Evolutionary conservation across 1,140 invertebrate genomes (phyloP).

Genomic region (Heterodera schachtii): DNA sequence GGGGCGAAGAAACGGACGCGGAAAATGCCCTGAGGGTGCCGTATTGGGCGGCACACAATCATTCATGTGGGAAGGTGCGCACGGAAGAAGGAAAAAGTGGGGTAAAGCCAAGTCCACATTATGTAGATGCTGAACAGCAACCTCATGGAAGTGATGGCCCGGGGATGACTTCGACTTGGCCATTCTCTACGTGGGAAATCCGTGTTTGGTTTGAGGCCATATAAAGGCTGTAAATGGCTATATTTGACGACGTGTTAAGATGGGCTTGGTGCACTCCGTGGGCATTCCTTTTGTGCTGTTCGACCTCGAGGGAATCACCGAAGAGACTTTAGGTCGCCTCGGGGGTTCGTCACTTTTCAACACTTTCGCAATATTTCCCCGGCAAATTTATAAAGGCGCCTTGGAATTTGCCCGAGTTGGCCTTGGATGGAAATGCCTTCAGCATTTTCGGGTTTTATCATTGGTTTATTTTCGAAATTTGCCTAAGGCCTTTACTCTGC

Average conservation of each 20-base stretch:
- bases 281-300: constrained; percentile 62
- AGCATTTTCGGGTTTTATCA: background rate
- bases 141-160: constrained; percentile 59
- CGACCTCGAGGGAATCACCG: constrained; percentile 59
- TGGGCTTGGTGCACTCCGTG: constrained; percentile 56
- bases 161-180: constrained; percentile 62
- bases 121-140: constrained; percentile 63
- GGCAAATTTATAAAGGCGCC: background rate
- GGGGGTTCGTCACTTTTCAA: constrained; percentile 14
- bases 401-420: background rate
- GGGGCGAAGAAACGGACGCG: constrained; percentile 49
- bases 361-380: background rate
- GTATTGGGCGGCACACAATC: constrained; percentile 63
- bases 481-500: background rate
- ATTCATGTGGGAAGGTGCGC: constrained; percentile 60
- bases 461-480: background rate
- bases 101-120: background rate
- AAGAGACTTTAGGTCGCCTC: constrained; percentile 61
- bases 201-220: constrained; percentile 56
- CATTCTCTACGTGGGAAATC: constrained; percentile 61
- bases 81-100: background rate
- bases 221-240: too few species aligned
- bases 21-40: constrained; percentile 50
- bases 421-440: background rate
- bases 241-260: constrained; percentile 17